phyloP scores from a whole-genome alignment of 2,113 vertebrate species.

The Todiramphus saurophagus region DNA sequence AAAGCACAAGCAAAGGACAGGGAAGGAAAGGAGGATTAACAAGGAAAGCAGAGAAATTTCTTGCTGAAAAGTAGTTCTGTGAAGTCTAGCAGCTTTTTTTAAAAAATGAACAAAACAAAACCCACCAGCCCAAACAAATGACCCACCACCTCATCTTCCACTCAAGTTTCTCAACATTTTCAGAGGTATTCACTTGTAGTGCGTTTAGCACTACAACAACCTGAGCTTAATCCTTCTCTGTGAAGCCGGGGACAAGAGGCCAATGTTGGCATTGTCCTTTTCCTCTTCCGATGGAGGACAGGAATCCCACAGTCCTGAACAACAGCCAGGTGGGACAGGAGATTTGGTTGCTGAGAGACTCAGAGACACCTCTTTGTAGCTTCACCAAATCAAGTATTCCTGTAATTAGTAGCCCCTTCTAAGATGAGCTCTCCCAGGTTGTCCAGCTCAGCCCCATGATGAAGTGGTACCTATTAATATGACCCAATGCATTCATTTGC shows the following conservation, averaged over 20 bases:
- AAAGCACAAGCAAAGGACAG: background rate
- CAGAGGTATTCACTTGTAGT: background rate
- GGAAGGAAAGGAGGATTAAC: background rate
- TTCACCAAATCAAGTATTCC: background rate
- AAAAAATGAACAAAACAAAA: background rate
- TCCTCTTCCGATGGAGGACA: background rate
- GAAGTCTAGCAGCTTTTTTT: background rate
- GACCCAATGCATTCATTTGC: background rate
- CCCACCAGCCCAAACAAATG: background rate
- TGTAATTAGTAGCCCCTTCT: background rate
- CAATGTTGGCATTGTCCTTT: background rate
- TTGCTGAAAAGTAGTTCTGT: background rate
- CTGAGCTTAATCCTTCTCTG: background rate
- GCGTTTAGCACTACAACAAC: background rate
- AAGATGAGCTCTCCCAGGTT: background rate
- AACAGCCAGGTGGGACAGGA: background rate
- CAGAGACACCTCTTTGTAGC: background rate
- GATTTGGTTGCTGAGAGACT: background rate
- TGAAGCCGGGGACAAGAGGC: background rate
- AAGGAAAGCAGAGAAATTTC: background rate
- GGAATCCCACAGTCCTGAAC: background rate
- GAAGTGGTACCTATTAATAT: background rate
- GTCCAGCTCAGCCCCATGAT: background rate
- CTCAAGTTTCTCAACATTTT: background rate
- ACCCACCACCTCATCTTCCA: background rate